Base-by-base conservation (phyloP, 2,888 invertebrate genomes). In the Pristionchus fissidentatus region DNA sequence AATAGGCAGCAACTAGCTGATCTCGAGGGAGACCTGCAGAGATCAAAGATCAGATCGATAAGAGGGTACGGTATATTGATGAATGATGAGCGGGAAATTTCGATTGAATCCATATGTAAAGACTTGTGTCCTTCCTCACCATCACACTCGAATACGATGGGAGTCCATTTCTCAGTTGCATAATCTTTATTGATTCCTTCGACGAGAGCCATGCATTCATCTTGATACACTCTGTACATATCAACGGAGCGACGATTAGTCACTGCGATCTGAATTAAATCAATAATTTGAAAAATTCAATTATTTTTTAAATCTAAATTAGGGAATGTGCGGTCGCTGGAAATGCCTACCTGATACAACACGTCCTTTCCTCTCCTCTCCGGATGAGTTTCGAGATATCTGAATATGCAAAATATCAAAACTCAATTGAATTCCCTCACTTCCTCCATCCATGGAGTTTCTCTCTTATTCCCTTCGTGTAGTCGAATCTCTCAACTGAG, bases 401-500 rank as follows among this genome's bases (percentile, higher is more conserved):
- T 84, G 26, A 46, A 78, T 19, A 62, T 4, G 38, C 26, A 35
- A 77, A 13, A 49, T 26, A 29, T 26, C 26, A 29, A 3, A 26
- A 4, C 7, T 15, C 7, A 46, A 46, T 0, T 4, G 3, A 49
- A 15, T 32, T 46, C n/a, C n/a, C 35, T 29, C 22, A 77, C 79
- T 79, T 78, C 38, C 88, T 86, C 75, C 90, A 92, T 35, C 91
- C 92, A 52, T 87, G 70, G 77, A 92, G 86, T 83, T 92, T 92
- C 84, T 92, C 92, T 78, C 87, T 86, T 81, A 92, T 92, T 77
- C 92, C 92, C 77, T 92, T 92, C 0, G 92, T 92, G 85, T 92
- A 92, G 83, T 92, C 92, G 85, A 92, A 92, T 52, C 92, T 85
- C 84, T 92, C 92, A 7, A 92, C 92, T 2, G 91, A 91, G 83